Evolutionary conservation across 2,888 invertebrate genomes (phyloP).

Genomic region (Mesoligia furuncula): DNA sequence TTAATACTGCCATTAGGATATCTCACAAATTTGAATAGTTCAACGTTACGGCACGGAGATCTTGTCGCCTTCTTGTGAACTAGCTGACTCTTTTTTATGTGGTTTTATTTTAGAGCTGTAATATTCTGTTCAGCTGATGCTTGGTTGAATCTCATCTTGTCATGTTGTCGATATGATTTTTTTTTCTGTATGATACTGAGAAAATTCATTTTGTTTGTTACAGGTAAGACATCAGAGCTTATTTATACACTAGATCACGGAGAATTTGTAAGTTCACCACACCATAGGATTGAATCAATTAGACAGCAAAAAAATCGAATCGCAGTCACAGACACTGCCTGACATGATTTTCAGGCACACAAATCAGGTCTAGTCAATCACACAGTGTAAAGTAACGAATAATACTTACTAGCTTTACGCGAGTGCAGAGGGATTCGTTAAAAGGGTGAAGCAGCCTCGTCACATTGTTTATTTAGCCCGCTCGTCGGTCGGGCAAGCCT

Average conservation of each 20-base stretch:
- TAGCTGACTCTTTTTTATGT: constrained; percentile 17
- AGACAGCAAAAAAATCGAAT: neutral
- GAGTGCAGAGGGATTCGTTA: constrained; percentile 85
- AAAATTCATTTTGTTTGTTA: constrained; percentile 25
- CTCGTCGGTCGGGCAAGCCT: constrained; percentile 80
- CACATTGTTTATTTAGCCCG: constrained; percentile 89
- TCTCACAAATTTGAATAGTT: constrained; percentile 82
- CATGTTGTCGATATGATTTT: neutral
- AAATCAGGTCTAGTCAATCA: constrained; percentile 59
- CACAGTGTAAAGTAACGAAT: constrained; percentile 78
- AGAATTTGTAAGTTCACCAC: constrained; percentile 24
- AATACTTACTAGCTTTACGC: constrained; percentile 78
- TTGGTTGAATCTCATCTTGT: neutral
- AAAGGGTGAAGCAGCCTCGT: constrained; percentile 87
- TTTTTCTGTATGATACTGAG: neutral
- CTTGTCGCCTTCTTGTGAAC: constrained; percentile 64
- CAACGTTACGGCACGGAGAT: constrained; percentile 64
- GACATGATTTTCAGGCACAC: constrained; percentile 21
- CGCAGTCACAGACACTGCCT: neutral
- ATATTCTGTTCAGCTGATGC: neutral
- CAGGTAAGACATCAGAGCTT: constrained; percentile 44
- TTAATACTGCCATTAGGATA: constrained; percentile 83
- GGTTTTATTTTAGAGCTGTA: constrained; percentile 1
- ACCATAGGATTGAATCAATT: neutral
- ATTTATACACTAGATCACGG: too few species aligned